phyloP scores from a whole-genome alignment of 2,888 invertebrate genomes.

The Congeria kusceri region DNA sequence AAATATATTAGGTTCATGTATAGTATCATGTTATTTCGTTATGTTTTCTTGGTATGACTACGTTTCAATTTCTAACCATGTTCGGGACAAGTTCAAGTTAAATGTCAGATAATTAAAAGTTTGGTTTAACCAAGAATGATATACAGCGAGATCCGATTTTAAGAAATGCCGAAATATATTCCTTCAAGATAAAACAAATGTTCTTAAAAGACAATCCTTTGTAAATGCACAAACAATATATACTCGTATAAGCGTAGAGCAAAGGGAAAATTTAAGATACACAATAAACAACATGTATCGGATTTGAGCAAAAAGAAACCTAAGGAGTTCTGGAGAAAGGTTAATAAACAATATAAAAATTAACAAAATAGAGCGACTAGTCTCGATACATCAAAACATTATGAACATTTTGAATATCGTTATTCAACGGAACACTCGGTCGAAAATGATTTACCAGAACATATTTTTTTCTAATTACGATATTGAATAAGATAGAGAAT shows the following conservation, averaged over 20 bases:
- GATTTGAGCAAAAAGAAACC: constrained; percentile 17
- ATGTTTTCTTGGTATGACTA: too few species aligned
- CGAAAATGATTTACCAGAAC: neutral
- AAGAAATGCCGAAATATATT: constrained; percentile 21
- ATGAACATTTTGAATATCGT: constrained; percentile 11
- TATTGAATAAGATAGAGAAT: constrained; percentile 18
- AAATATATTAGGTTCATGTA: too few species aligned
- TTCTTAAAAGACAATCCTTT: neutral
- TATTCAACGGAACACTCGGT: neutral
- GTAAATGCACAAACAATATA: neutral
- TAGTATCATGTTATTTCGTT: too few species aligned
- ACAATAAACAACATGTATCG: neutral
- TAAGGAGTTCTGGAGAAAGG: constrained; percentile 16
- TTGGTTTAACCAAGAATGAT: too few species aligned
- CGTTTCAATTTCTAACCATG: too few species aligned
- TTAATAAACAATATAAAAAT: constrained; percentile 12
- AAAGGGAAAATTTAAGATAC: neutral
- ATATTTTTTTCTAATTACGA: neutral
- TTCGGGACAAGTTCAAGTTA: too few species aligned
- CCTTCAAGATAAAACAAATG: constrained; percentile 13
- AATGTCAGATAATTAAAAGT: too few species aligned
- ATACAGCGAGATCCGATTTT: constrained; percentile 1
- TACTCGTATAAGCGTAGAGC: constrained; percentile 11
- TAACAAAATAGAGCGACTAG: neutral
- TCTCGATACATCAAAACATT: neutral